These are phyloP conservation scores for Calyptomena viridis DNA, from an alignment of 2,113 vertebrate genomes.

Conservation along the genomic window DNA sequence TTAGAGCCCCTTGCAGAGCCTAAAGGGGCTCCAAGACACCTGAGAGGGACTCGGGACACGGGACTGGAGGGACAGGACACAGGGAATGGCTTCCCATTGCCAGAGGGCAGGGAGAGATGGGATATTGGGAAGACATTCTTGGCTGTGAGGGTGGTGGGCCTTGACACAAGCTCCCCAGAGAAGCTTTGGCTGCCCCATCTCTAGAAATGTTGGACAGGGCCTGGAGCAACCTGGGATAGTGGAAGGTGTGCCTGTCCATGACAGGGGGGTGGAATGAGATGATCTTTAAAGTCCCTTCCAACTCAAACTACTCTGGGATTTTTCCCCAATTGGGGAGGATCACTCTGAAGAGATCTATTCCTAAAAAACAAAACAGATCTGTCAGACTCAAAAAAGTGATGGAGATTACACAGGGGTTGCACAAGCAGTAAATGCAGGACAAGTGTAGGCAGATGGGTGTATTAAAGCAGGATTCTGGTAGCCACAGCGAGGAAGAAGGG, in stretches of 20 bases:
- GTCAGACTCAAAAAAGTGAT: neutral
- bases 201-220: rapidly evolving
- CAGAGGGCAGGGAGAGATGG: rapidly evolving
- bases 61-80: rapidly evolving
- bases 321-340: neutral
- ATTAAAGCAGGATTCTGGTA: neutral
- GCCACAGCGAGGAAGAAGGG: neutral
- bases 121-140: rapidly evolving
- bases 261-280: rapidly evolving
- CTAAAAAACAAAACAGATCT: neutral
- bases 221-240: neutral
- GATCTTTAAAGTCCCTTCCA: neutral
- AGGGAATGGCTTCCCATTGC: neutral
- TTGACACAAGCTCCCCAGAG: neutral
- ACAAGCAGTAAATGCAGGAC: neutral
- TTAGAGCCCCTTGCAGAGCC: neutral
- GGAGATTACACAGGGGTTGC: neutral
- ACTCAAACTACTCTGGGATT: neutral
- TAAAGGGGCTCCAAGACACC: neutral
- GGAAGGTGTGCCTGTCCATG: neutral
- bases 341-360: neutral
- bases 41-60: neutral
- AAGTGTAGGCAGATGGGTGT: neutral
- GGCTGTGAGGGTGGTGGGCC: rapidly evolving
- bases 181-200: neutral